Percentiles rank a stretch among this genome's conserved stretches.
These are phyloP conservation scores for Mus caroli DNA, from an alignment of 2,797 vertebrate genomes.

Conservation along the genomic window DNA sequence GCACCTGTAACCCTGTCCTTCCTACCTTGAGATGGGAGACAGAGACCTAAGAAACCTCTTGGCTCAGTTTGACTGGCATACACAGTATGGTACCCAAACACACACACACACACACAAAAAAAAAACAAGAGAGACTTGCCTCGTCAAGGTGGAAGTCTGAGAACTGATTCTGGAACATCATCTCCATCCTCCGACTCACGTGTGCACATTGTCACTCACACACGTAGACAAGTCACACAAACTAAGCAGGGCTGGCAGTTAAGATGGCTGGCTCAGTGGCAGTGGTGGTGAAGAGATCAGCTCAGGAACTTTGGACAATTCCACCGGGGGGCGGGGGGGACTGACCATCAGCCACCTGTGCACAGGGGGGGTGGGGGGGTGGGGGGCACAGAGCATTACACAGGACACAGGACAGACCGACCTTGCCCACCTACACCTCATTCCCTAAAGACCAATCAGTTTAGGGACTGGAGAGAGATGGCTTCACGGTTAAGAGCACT, in stretches of 20 bases:
- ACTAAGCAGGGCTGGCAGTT: background rate
- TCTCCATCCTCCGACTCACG: too few relatives aligned
- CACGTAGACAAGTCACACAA: background rate
- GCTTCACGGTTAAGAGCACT: too few relatives aligned
- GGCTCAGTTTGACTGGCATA: background rate
- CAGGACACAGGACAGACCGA: too few relatives aligned
- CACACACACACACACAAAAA: background rate
- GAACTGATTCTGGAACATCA: background rate
- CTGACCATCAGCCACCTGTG: too few relatives aligned
- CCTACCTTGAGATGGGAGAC: background rate
- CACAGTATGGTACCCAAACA: background rate
- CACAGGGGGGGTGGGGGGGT: too few relatives aligned
- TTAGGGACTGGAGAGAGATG: too few relatives aligned
- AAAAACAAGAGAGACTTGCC: background rate
- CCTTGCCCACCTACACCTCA: too few relatives aligned
- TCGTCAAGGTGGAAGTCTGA: background rate
- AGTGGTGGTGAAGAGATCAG: too few relatives aligned
- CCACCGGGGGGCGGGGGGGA: too few relatives aligned
- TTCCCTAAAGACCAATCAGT: too few relatives aligned
- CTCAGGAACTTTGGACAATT: too few relatives aligned
- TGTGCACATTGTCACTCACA: background rate
- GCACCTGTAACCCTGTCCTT: background rate
- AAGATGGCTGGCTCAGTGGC: background rate
- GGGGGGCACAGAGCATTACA: too few relatives aligned
- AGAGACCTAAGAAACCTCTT: background rate